Conservation (phyloP, 2,113 vertebrate species). For the Oenanthe melanoleuca region DNA sequence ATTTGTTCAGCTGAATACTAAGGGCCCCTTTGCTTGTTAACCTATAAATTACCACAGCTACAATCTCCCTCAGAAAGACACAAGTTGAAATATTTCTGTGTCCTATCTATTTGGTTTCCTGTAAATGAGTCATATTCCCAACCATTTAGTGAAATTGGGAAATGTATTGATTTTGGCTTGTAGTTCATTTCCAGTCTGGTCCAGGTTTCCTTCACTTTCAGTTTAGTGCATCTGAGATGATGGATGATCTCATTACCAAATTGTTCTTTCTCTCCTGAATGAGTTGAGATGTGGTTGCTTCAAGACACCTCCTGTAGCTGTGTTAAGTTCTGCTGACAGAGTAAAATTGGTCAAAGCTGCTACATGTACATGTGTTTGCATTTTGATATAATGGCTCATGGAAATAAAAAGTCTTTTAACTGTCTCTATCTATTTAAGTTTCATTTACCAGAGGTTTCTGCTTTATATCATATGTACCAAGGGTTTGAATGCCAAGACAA, state of each 20-base stretch:
- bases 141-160: conserved; percentile 34
- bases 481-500: conserved; percentile 12
- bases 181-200: neutral
- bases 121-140: conserved; percentile 21
- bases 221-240: conserved; percentile 9
- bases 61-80: neutral
- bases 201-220: conserved; percentile 49
- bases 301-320: conserved; percentile 17
- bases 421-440: conserved; percentile 51
- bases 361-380: conserved; percentile 45
- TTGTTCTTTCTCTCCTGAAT: conserved; percentile 10
- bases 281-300: neutral
- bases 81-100: conserved; percentile 19
- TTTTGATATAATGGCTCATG: conserved; percentile 43
- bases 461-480: neutral
- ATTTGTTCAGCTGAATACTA: conserved; percentile 51
- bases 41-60: conserved; percentile 27
- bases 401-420: conserved; percentile 44
- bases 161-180: conserved; percentile 63
- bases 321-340: conserved; percentile 55
- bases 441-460: conserved; percentile 50
- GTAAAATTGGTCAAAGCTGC: neutral
- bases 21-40: conserved; percentile 37
- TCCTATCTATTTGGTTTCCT: conserved; percentile 36
- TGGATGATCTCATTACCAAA: conserved; percentile 55